These are phyloP conservation scores for Peucedramus taeniatus DNA, from an alignment of 2,113 vertebrate genomes.

Conservation along the genomic window DNA sequence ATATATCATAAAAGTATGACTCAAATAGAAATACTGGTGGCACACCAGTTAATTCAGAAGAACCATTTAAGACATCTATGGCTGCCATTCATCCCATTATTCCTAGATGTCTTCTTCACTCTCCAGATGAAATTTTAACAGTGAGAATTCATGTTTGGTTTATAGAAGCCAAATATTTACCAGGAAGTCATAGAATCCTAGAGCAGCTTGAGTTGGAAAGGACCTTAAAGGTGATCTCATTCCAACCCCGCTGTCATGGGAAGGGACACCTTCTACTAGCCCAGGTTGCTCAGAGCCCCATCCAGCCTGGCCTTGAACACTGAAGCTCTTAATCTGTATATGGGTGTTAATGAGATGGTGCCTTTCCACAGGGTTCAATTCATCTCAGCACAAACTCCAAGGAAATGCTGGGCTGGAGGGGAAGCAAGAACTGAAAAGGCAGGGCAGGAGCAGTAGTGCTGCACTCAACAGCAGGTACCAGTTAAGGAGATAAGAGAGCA, in stretches of 20 bases:
- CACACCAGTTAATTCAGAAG: neutral
- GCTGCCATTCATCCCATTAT: neutral
- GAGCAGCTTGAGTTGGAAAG: neutral
- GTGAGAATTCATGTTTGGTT: neutral
- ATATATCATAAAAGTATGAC: neutral
- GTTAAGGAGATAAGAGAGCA: neutral
- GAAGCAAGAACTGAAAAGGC: neutral
- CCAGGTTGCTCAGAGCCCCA: neutral
- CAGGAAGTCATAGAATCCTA: neutral
- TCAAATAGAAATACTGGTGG: neutral
- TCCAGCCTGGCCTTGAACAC: neutral
- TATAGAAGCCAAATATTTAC: neutral
- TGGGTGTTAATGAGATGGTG: neutral
- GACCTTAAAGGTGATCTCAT: neutral
- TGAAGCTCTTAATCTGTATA: neutral
- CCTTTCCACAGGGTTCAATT: accelerated
- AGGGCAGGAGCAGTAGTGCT: neutral
- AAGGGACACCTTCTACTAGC: neutral
- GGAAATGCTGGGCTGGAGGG: neutral
- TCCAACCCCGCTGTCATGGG: neutral
- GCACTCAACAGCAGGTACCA: neutral
- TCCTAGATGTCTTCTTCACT: neutral
- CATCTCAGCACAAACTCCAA: neutral
- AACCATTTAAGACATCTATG: neutral
- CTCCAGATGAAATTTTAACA: neutral